These are phyloP conservation scores for Hylaea fasciaria DNA, from an alignment of 2,888 invertebrate genomes.

Conservation along the genomic window DNA sequence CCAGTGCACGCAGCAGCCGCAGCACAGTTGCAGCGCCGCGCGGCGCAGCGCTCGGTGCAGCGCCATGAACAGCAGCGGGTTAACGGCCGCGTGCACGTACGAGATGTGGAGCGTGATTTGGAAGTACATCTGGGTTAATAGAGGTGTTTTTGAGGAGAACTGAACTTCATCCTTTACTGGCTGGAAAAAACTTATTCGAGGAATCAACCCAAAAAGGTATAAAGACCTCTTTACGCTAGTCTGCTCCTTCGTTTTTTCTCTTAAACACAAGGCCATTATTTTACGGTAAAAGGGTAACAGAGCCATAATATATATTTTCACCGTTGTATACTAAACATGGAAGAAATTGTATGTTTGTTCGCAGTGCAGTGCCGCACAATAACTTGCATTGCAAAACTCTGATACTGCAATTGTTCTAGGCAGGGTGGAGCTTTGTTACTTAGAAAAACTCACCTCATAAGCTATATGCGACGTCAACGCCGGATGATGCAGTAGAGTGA, in stretches of 20 bases:
- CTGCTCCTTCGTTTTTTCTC: neutral
- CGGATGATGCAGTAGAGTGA: slow-evolving; percentile 92
- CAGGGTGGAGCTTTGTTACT: too few species aligned
- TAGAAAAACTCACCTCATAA: slow-evolving; percentile 86
- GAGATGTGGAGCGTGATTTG: slow-evolving; percentile 95
- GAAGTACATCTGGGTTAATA: slow-evolving; percentile 73
- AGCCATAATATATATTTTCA: too few species aligned
- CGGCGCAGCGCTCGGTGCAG: slow-evolving; percentile 90
- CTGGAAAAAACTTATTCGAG: neutral
- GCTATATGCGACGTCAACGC: slow-evolving; percentile 89
- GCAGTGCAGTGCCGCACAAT: too few species aligned
- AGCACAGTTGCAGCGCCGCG: slow-evolving; percentile 90
- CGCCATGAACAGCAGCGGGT: slow-evolving; percentile 91
- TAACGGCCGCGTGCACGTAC: slow-evolving; percentile 94
- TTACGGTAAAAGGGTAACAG: too few species aligned
- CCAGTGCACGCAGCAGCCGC: slow-evolving; percentile 89
- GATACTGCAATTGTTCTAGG: too few species aligned
- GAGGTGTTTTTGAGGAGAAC: too few species aligned
- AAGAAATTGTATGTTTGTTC: too few species aligned
- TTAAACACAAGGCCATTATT: neutral
- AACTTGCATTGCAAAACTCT: too few species aligned
- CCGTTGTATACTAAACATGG: too few species aligned
- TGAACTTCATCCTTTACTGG: too few species aligned
- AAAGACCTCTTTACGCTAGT: neutral
- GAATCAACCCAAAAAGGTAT: neutral